Evolutionary conservation across 2,888 invertebrate species (phyloP).

Genomic region (Drosophila paranaensis): DNA sequence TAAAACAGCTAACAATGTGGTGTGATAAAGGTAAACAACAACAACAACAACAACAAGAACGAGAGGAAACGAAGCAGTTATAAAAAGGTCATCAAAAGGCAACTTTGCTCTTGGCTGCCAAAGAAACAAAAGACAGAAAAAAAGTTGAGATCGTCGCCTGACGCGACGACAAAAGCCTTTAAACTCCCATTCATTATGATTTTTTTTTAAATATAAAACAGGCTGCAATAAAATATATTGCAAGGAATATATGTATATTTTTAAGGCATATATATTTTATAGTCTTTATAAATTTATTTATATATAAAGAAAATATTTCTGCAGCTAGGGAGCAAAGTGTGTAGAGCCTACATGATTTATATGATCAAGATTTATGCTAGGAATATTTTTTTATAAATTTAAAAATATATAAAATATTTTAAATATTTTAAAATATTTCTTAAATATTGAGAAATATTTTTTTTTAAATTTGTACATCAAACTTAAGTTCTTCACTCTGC

Average conservation of each 20-base stretch:
- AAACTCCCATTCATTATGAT: conserved; percentile 8
- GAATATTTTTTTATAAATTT: too few relatives aligned
- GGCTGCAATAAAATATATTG: not conserved
- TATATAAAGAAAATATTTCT: not conserved
- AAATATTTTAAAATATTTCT: too few relatives aligned
- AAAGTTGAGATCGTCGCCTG: conserved; percentile 19
- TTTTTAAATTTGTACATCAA: not conserved
- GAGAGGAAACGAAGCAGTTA: not conserved
- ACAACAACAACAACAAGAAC: conserved; percentile 14
- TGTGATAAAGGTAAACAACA: conserved; percentile 38
- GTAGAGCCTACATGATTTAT: not conserved
- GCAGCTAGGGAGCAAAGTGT: not conserved
- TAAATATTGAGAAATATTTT: too few relatives aligned
- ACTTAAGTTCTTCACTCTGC: not conserved
- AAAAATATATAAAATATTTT: too few relatives aligned
- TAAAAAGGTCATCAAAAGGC: conserved; percentile 47
- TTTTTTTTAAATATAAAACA: conserved; percentile 6
- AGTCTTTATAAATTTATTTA: not conserved
- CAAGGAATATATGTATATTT: not conserved
- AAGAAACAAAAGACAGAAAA: not conserved
- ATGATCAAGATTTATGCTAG: not conserved
- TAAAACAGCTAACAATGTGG: conserved; percentile 60
- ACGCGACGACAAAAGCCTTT: conserved; percentile 1
- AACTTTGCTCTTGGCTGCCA: conserved; percentile 32
- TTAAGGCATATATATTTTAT: not conserved